phyloP scores from a whole-genome alignment of 2,113 vertebrate species.

The Phyllostomus discolor region DNA sequence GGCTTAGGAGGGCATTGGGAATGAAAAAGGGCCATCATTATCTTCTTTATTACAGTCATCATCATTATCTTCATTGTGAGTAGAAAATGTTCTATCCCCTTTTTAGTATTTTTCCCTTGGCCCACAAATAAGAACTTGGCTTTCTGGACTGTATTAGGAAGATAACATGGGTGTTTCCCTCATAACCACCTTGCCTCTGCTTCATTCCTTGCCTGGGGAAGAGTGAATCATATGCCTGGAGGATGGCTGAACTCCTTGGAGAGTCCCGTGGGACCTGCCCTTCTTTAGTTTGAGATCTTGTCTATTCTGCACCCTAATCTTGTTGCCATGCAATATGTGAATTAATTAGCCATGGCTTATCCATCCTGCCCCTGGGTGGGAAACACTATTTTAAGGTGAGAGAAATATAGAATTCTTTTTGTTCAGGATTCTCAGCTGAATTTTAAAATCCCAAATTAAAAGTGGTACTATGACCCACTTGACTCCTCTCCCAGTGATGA shows the following conservation, averaged over 20 bases:
- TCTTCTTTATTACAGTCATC: slow-evolving; percentile 1
- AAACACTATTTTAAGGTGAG: background rate
- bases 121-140: background rate
- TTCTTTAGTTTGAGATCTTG: background rate
- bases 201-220: background rate
- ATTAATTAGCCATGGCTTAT: background rate
- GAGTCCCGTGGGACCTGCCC: background rate
- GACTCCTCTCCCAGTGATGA: background rate
- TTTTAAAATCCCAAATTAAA: background rate
- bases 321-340: background rate
- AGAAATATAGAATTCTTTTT: background rate
- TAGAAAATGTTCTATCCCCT: background rate
- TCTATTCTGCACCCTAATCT: background rate
- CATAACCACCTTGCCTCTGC: too few species aligned
- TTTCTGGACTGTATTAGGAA: background rate
- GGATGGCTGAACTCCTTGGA: background rate
- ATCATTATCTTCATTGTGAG: slow-evolving; percentile 3
- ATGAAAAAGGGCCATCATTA: background rate
- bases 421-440: background rate
- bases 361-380: background rate
- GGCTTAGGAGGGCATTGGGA: background rate
- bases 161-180: background rate
- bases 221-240: background rate
- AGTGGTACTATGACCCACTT: background rate
- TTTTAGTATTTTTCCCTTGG: background rate